Conservation (phyloP, 1,140 invertebrate species). For the Andrena cerasifolii region DNA sequence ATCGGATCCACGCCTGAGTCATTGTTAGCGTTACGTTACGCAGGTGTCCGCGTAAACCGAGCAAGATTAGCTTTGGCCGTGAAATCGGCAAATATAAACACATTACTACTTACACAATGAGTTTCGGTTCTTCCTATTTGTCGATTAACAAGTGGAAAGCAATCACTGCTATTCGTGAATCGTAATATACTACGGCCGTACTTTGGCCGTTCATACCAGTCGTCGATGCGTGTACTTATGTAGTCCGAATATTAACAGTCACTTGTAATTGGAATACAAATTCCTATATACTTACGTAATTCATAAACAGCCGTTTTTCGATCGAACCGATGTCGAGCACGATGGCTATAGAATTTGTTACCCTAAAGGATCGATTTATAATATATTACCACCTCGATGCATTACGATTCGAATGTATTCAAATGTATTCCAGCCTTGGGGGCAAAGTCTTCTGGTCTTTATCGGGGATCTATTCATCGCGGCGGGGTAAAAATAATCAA, state of each 20-base stretch:
- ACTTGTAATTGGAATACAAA: background rate
- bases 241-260: background rate
- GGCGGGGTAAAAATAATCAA: background rate
- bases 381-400: background rate
- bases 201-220: too few relatives aligned
- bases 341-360: background rate
- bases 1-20: background rate
- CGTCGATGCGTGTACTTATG: background rate
- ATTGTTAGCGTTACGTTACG: slow-evolving; percentile 4
- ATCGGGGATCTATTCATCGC: slow-evolving; percentile 27
- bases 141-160: background rate
- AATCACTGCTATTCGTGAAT: too few relatives aligned
- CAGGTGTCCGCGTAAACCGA: background rate
- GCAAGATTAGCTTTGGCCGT: background rate
- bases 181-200: too few relatives aligned
- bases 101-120: background rate
- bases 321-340: background rate
- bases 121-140: background rate
- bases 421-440: slow-evolving; percentile 21
- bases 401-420: background rate
- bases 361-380: background rate
- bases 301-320: background rate
- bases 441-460: background rate
- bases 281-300: background rate
- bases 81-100: background rate